Evolutionary conservation across 2,113 vertebrate genomes (phyloP), one percentile per base, ranked within the genome.

Genomic region (Oceanites oceanicus): DNA sequence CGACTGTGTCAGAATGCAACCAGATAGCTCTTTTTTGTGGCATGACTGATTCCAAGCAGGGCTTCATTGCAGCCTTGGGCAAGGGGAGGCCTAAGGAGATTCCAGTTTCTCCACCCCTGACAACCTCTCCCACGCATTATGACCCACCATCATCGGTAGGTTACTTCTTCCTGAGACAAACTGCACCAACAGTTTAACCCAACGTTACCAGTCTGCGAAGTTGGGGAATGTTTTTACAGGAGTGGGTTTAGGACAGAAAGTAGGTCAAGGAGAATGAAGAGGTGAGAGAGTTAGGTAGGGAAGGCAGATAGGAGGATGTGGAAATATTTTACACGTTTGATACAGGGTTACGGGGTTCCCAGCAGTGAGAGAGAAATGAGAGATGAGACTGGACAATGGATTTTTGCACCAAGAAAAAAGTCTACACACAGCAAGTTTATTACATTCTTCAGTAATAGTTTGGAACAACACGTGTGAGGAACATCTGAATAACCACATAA

Each of bases 131-230:
- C 16, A 55, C n/a, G 26, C 4, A 42, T 19, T 19, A 5, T 2
- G 8, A 44, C 30, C 59, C 20, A 42, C n/a, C n/a, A 50, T 22
- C 56, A 50, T 7, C 49, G 62, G 62, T 21, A 66, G 30, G 14
- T 73, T 50, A 20, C 34, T 59, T 61, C 27, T 68, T 42, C 66
- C 40, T 26, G n/a, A 81, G 21, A 63, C 15, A 67, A 53, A 19
- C 15, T 21, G 27, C 16, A 50, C 15, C 30, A 71, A 26, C 8
- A 47, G 18, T 25, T 75, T 13, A 88, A 63, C 9, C 17, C 42
- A 42, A 15, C 0, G 0, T 42, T 45, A 45, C 7, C 32, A 21
- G 1, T 9, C 40, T 61, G n/a, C 3, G 16, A 49, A 59, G 18
- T 0, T 40, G 11, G 25, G 8, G 27, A 62, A 17, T 92, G 30